Conservation (phyloP, 2,797 vertebrate genomes). For the Gallirallus australis region DNA sequence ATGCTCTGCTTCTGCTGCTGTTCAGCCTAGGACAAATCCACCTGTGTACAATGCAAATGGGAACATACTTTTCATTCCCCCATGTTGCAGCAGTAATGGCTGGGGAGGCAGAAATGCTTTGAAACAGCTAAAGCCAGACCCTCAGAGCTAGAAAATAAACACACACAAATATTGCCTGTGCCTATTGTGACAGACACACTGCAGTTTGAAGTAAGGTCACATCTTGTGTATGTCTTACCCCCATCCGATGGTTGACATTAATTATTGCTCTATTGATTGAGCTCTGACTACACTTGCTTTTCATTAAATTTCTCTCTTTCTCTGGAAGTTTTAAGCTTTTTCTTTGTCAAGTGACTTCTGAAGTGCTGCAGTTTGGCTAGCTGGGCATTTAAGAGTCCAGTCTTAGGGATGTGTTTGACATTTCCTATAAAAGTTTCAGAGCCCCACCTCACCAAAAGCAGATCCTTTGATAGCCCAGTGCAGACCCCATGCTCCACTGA, state of each 20-base stretch:
- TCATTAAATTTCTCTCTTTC: neutral
- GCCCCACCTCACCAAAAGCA: neutral
- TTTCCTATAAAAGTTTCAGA: neutral
- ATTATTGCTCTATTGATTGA: neutral
- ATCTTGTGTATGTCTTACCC: rapidly evolving
- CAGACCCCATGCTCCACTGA: neutral
- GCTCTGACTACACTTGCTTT: neutral
- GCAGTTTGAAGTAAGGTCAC: neutral
- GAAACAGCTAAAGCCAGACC: neutral
- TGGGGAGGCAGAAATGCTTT: neutral
- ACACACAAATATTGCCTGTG: rapidly evolving
- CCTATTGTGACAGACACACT: rapidly evolving
- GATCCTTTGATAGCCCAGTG: neutral
- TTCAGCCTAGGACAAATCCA: neutral
- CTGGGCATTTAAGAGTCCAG: neutral
- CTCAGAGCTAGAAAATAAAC: neutral
- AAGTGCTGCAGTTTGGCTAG: neutral
- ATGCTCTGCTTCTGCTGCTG: neutral
- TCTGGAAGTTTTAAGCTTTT: neutral
- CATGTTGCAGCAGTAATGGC: neutral
- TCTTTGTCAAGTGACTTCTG: neutral
- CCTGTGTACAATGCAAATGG: neutral
- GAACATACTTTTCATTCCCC: neutral
- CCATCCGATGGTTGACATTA: neutral
- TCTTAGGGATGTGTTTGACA: neutral